phyloP scores from a whole-genome alignment of 1,140 invertebrate species.

The Dysdera silvatica region DNA sequence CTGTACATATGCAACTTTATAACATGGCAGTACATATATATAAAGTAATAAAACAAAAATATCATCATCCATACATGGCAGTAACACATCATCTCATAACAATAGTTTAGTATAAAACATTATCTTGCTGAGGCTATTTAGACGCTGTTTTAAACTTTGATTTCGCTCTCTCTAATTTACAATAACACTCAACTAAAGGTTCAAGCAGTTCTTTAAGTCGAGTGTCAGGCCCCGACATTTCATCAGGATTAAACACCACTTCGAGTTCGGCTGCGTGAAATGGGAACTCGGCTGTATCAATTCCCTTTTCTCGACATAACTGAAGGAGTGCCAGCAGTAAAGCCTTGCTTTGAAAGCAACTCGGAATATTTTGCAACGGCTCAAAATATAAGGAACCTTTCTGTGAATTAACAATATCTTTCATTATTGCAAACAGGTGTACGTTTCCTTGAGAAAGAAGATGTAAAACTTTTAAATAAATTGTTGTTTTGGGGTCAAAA shows the following conservation, averaged over 20 bases:
- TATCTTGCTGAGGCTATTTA: too few relatives aligned
- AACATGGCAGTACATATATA: too few relatives aligned
- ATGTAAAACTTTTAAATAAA: background rate
- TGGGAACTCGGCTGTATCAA: conserved; percentile 13
- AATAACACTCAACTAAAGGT: conserved; percentile 8
- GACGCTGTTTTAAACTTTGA: too few relatives aligned
- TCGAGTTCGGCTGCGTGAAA: background rate
- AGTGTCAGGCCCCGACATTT: background rate
- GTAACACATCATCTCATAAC: too few relatives aligned
- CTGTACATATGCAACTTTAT: too few relatives aligned
- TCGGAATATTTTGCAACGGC: background rate
- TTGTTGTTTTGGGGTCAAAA: background rate
- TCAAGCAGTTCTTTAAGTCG: conserved; percentile 13
- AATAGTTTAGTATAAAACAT: too few relatives aligned
- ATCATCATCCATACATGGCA: too few relatives aligned
- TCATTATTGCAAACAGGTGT: conserved; percentile 10
- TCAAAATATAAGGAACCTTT: conserved; percentile 12
- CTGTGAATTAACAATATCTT: conserved; percentile 4
- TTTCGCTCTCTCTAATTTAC: conserved; percentile 17
- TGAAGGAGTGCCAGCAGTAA: conserved; percentile 17
- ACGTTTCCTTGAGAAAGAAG: conserved; percentile 9
- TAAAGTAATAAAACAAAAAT: too few relatives aligned
- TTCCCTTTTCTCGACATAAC: conserved; percentile 19
- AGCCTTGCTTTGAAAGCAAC: conserved; percentile 13
- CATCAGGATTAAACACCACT: background rate